phyloP scores from a whole-genome alignment of 2,113 vertebrate species.

The Oriolus oriolus region DNA sequence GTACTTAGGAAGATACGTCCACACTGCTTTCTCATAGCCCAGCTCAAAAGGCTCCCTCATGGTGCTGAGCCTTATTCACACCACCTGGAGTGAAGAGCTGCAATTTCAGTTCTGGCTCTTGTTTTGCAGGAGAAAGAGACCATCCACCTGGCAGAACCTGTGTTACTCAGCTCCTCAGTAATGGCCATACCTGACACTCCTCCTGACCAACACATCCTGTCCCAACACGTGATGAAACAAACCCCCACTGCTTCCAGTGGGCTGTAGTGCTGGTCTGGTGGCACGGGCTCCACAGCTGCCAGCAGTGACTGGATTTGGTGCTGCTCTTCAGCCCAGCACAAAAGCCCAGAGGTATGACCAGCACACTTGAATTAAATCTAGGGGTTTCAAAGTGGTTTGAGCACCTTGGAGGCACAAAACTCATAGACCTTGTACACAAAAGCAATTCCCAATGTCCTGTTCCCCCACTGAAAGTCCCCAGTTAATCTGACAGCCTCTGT shows the following conservation, averaged over 20 bases:
- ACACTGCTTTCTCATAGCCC: neutral
- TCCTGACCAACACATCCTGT: neutral
- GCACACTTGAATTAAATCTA: neutral
- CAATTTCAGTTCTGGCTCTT: neutral
- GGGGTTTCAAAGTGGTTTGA: neutral
- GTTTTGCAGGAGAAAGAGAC: neutral
- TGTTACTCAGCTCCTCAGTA: neutral
- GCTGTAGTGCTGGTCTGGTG: accelerated
- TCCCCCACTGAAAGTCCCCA: neutral
- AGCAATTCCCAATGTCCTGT: neutral
- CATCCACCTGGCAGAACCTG: neutral
- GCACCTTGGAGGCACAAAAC: neutral
- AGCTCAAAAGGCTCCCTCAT: neutral
- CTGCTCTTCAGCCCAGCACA: neutral
- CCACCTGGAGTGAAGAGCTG: neutral
- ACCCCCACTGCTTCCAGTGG: accelerated
- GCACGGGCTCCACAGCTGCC: neutral
- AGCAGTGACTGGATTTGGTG: neutral
- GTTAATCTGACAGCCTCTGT: neutral
- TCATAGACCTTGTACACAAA: neutral
- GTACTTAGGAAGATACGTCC: neutral
- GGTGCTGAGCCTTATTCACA: neutral
- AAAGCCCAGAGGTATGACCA: neutral
- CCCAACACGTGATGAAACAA: neutral
- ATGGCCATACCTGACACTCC: neutral